These are phyloP conservation scores for Spheniscus mendiculus DNA, from an alignment of 2,113 vertebrate genomes.

Conservation along the genomic window DNA sequence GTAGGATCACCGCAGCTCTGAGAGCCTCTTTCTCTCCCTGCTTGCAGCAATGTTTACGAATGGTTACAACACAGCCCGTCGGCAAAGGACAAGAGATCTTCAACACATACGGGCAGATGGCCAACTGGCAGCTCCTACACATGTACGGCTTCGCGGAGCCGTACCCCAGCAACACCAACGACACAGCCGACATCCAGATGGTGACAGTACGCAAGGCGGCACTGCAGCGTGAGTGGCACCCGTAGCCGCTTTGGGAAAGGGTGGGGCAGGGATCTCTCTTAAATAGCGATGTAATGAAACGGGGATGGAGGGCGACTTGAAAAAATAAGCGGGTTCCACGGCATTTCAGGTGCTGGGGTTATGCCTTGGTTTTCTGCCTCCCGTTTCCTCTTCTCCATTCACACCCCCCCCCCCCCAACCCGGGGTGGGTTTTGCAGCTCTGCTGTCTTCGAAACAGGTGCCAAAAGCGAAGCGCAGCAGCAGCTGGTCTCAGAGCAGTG, in stretches of 20 bases:
- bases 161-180: slow-evolving; percentile 82
- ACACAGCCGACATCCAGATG: slow-evolving; percentile 88
- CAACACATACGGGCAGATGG: slow-evolving; percentile 94
- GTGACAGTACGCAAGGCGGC: slow-evolving; percentile 78
- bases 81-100: slow-evolving; percentile 88
- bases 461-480: slow-evolving; percentile 62
- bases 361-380: not conserved
- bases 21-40: not conserved
- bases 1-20: rapidly evolving
- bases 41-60: slow-evolving; percentile 83
- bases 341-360: not conserved
- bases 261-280: not conserved
- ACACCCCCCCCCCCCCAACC: no score
- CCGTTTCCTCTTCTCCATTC: no score
- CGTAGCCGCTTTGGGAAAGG: rapidly evolving
- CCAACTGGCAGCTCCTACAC: slow-evolving; percentile 96
- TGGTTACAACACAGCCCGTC: slow-evolving; percentile 83
- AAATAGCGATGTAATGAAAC: not conserved
- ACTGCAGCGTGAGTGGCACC: slow-evolving; percentile 74
- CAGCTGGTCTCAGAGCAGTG: slow-evolving; percentile 79
- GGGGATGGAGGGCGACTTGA: rapidly evolving
- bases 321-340: not conserved
- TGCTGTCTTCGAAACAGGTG: slow-evolving; percentile 55
- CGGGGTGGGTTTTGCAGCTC: not conserved
- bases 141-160: slow-evolving; percentile 95